Evolutionary conservation across 2,888 invertebrate species (phyloP), one percentile per base, ranked within the genome.

Genomic region (Drosophila acutilabella): DNA sequence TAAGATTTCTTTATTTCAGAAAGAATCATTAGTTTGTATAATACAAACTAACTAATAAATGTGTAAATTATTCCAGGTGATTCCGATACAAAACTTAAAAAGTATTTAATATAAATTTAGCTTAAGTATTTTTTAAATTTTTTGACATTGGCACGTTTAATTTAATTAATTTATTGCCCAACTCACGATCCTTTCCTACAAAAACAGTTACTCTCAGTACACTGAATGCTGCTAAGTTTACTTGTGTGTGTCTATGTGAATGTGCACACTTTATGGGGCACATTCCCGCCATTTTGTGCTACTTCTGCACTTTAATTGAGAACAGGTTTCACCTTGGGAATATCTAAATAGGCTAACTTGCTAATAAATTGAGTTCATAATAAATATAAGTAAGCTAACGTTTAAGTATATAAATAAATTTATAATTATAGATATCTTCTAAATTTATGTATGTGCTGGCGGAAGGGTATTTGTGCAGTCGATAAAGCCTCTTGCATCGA

Each of bases 211-310:
- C 23, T 23, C 6, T 23, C 23, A 6, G 6, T 10, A 11, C 11
- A 6, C 26, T n/a, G n/a, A 36, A 13, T 41, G 16, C 30, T 13
- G 18, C 40, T 36, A 38, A 48, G 30, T 14, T 0, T 16, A 40
- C 36, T 30, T 30, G 42, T 58, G 36, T 61, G 57, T 47, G 23
- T 47, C 62, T 51, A 38, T 64, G 66, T 51, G 50, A 62, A 59
- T 81, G 68, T 62, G 78, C 59, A 69, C 65, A 69, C 61, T 84
- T 87, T 78, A 84, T 69, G 80, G 69, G 67, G 33, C 52, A 36
- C 74, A 64, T 57, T 80, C 54, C 68, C 60, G 53, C 60, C 45
- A 62, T 52, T 80, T 74, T 65, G 57, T 41, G 66, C 53, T 73
- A 60, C 78, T n/a, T n/a, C n/a, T n/a, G n/a, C n/a, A n/a, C n/a